Evolutionary conservation across 2,797 vertebrate species (phyloP).

Genomic region (Calcarius lapponicus): DNA sequence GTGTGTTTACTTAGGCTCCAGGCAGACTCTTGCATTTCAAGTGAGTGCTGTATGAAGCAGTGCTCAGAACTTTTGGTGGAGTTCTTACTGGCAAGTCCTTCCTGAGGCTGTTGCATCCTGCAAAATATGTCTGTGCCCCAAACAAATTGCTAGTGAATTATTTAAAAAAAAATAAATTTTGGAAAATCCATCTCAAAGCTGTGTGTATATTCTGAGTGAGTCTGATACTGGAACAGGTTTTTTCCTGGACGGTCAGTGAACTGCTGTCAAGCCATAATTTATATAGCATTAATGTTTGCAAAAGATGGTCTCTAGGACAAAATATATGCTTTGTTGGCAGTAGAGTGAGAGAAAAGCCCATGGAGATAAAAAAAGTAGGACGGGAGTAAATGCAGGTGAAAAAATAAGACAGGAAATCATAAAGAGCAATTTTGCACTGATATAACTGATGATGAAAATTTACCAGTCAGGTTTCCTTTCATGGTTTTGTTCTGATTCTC

Average conservation of each 20-base stretch:
- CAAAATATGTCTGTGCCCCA: not conserved
- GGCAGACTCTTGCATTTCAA: not conserved
- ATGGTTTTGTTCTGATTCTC: not conserved
- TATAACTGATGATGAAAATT: not conserved
- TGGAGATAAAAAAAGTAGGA: not conserved
- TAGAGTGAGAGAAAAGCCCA: not conserved
- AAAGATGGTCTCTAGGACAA: not conserved
- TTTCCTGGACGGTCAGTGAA: not conserved
- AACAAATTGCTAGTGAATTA: not conserved
- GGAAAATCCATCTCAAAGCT: not conserved
- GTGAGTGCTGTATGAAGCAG: not conserved
- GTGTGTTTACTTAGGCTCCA: constrained; percentile 14
- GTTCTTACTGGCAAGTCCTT: not conserved
- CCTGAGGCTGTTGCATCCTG: not conserved
- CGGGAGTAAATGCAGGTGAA: not conserved
- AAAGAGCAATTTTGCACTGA: not conserved
- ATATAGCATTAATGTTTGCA: not conserved
- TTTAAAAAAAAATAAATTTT: not conserved
- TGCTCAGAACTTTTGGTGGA: not conserved
- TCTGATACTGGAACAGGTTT: not conserved
- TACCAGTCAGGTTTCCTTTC: not conserved
- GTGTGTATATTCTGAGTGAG: not conserved
- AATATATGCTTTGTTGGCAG: not conserved
- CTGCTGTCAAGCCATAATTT: not conserved
- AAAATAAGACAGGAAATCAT: not conserved